A percentile compares a stretch with the other conserved stretches of the same genome.
phyloP scores from a whole-genome alignment of 2,113 vertebrate species.

The Neolamprologus cancellatus region DNA sequence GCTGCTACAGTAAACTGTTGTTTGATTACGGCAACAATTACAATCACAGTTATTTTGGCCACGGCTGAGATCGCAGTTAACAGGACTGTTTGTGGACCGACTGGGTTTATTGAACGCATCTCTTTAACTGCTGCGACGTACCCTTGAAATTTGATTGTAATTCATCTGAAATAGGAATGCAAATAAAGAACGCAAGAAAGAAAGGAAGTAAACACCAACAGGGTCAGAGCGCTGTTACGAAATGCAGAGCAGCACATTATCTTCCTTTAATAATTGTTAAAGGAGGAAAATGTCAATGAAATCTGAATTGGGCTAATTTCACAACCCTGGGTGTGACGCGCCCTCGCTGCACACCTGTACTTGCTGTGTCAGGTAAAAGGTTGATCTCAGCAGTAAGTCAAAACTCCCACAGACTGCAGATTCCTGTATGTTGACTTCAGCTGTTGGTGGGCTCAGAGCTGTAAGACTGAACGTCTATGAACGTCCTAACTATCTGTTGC shows the following conservation, averaged over 20 bases:
- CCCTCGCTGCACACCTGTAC: not conserved
- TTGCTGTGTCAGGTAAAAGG: not conserved
- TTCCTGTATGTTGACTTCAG: not conserved
- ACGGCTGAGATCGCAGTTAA: not conserved
- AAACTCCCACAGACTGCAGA: not conserved
- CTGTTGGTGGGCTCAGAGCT: not conserved
- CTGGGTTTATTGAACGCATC: not conserved
- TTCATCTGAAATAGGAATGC: not conserved
- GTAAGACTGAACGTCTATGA: not conserved
- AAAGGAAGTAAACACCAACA: accelerated
- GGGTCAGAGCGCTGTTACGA: not conserved
- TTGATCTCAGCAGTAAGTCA: accelerated
- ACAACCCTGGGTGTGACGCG: accelerated
- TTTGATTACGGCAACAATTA: not conserved
- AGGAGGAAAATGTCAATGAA: not conserved
- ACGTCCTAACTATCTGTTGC: not conserved
- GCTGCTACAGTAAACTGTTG: not conserved
- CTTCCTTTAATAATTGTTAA: not conserved
- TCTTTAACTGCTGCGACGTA: accelerated
- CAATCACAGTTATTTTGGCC: not conserved
- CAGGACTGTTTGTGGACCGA: not conserved
- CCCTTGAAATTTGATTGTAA: not conserved
- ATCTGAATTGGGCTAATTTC: accelerated
- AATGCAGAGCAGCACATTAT: not conserved
- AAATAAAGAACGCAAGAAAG: not conserved